Conservation (phyloP, 2,888 invertebrate species). For the Eudemis profundana region DNA sequence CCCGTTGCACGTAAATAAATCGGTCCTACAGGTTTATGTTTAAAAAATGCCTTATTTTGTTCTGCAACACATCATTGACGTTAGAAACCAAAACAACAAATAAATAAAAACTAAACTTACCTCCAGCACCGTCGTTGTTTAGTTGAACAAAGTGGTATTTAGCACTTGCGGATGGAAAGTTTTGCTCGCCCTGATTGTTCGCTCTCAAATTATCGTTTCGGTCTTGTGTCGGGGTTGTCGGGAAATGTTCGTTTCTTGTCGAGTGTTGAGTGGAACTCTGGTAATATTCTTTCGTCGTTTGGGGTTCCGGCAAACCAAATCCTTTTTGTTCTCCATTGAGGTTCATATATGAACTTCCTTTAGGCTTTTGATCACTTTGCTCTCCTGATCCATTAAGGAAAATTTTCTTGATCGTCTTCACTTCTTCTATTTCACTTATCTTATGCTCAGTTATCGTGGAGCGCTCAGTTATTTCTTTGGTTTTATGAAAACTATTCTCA, state of each 20-base stretch:
- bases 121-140: constrained; percentile 43
- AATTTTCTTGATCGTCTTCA: constrained; percentile 80
- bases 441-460: constrained; percentile 76
- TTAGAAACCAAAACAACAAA: neutral
- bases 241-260: constrained; percentile 52
- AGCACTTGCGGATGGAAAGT: constrained; percentile 49
- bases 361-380: constrained; percentile 48
- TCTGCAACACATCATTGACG: neutral
- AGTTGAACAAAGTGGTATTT: constrained; percentile 51
- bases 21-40: too few species aligned
- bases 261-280: constrained; percentile 17
- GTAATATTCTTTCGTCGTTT: constrained; percentile 28
- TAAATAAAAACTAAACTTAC: constrained; percentile 46
- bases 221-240: constrained; percentile 54
- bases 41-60: too few species aligned
- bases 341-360: constrained; percentile 41
- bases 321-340: constrained; percentile 41
- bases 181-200: constrained; percentile 51
- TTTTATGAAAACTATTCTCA: constrained; percentile 69
- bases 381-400: constrained; percentile 71
- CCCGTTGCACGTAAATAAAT: too few species aligned
- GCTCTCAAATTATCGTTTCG: constrained; percentile 56
- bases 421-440: constrained; percentile 77
- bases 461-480: constrained; percentile 71
- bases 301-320: constrained; percentile 44